Percentiles rank a stretch among this genome's conserved stretches.
These are phyloP conservation scores for Styela plicata DNA, from an alignment of 23 tunicate genomes.

Conservation along the genomic window DNA sequence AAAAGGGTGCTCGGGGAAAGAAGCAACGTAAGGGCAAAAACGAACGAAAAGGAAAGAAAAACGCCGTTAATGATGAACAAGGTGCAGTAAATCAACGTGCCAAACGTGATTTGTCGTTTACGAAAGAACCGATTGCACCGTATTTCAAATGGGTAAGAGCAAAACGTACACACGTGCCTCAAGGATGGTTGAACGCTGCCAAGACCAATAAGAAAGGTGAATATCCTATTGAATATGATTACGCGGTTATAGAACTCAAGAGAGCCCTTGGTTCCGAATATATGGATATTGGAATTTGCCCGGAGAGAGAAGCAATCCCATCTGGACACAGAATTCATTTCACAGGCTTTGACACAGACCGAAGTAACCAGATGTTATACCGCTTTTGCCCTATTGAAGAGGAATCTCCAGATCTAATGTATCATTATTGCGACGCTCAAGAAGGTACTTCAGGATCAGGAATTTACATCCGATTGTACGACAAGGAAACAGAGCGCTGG, in stretches of 20 bases:
- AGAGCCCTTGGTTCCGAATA: constrained; percentile 39
- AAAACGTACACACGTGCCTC: constrained; percentile 47
- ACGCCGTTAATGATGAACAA: neutral
- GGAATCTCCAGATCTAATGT: constrained; percentile 79
- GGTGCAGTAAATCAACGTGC: neutral
- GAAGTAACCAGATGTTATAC: constrained; percentile 34
- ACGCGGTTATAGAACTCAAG: constrained; percentile 78
- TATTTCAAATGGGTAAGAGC: constrained; percentile 83
- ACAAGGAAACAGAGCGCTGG: constrained; percentile 39
- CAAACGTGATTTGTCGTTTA: constrained; percentile 11
- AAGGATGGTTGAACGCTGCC: constrained; percentile 45
- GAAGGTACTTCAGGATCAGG: constrained; percentile 85
- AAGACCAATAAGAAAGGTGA: neutral
- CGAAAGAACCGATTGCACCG: constrained; percentile 7
- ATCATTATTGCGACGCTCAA: constrained; percentile 80
- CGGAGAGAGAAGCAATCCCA: constrained; percentile 49
- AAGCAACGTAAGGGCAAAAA: constrained; percentile 2
- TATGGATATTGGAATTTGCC: constrained; percentile 83
- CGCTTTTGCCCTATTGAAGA: constrained; percentile 74
- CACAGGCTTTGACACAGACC: constrained; percentile 60
- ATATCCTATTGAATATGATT: constrained; percentile 68
- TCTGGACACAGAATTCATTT: constrained; percentile 67
- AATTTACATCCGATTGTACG: constrained; percentile 69
- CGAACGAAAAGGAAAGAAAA: neutral
- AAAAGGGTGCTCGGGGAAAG: constrained; percentile 23